phyloP scores from a whole-genome alignment of 2,888 invertebrate genomes.

The Andricus curvator region DNA sequence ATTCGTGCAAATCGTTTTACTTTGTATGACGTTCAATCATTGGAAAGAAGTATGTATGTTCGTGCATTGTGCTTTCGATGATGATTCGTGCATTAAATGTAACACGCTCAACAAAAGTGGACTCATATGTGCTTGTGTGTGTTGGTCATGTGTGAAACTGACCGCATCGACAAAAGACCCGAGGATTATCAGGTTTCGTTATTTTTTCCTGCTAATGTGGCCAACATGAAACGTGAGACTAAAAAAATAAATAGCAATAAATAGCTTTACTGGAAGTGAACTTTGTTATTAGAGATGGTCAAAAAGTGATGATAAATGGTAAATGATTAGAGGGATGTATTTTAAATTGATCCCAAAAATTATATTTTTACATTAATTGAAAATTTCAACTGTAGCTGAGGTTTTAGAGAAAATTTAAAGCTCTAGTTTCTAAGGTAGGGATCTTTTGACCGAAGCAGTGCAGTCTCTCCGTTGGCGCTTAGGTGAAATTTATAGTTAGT shows the following conservation, averaged over 20 bases:
- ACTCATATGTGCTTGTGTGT: background rate
- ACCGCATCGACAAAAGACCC: constrained; percentile 26
- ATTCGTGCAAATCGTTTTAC: constrained; percentile 33
- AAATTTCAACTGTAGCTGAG: background rate
- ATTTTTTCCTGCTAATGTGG: constrained; percentile 20
- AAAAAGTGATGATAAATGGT: background rate
- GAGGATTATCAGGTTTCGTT: constrained; percentile 15
- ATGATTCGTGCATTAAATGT: constrained; percentile 36
- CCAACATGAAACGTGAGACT: constrained; percentile 11
- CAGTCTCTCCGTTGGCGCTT: constrained; percentile 24
- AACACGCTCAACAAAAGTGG: constrained; percentile 20
- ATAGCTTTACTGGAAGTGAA: background rate
- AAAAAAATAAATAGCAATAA: too few relatives aligned
- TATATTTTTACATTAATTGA: background rate
- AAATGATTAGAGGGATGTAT: background rate
- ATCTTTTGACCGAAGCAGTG: constrained; percentile 16
- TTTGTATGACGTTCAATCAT: constrained; percentile 20
- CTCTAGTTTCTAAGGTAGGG: background rate
- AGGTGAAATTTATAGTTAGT: background rate
- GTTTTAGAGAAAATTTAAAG: background rate
- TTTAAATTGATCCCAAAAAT: background rate
- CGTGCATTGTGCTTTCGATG: constrained; percentile 33
- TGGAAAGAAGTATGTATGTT: constrained; percentile 3
- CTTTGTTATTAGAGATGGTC: background rate
- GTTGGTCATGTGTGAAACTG: constrained; percentile 22